A percentile compares a stretch with the other conserved stretches of the same genome.
These are phyloP conservation scores for Agriopis marginaria DNA, from an alignment of 2,888 invertebrate species.

Conservation along the genomic window DNA sequence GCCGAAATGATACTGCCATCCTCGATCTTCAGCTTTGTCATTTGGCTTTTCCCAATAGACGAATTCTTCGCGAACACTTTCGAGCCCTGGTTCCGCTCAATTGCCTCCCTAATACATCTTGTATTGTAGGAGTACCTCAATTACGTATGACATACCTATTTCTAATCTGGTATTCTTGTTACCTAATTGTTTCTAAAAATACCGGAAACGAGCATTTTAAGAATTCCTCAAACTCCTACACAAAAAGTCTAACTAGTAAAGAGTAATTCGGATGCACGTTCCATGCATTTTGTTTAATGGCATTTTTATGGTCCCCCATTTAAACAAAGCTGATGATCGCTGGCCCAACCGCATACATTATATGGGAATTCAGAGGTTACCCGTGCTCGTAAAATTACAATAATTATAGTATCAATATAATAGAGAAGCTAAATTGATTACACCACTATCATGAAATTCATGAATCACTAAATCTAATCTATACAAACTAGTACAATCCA, in stretches of 20 bases:
- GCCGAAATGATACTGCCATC: too few species aligned
- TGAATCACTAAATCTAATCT: not conserved
- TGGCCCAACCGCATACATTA: slow-evolving; percentile 28
- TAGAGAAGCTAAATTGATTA: slow-evolving; percentile 14
- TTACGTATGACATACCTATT: not conserved
- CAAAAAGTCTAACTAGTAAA: slow-evolving; percentile 16
- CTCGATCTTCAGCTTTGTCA: too few species aligned
- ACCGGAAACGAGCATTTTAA: slow-evolving; percentile 17
- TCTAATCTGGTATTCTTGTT: not conserved
- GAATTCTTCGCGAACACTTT: too few species aligned
- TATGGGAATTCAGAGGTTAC: slow-evolving; percentile 30
- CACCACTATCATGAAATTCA: not conserved
- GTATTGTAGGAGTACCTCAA: too few species aligned
- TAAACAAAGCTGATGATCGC: slow-evolving; percentile 35
- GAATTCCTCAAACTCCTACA: slow-evolving; percentile 16
- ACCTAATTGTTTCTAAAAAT: slow-evolving; percentile 8
- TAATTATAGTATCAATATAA: slow-evolving; percentile 23
- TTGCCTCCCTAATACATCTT: too few species aligned
- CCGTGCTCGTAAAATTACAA: slow-evolving; percentile 32
- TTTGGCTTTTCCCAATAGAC: too few species aligned
- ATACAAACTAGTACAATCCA: too few species aligned
- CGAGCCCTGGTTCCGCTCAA: too few species aligned
- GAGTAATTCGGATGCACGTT: slow-evolving; percentile 34
- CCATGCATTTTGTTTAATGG: slow-evolving; percentile 33
- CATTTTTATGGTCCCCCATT: slow-evolving; percentile 31